Evolutionary conservation across 2,888 invertebrate genomes (phyloP).

Genomic region (Campoplex nolae): DNA sequence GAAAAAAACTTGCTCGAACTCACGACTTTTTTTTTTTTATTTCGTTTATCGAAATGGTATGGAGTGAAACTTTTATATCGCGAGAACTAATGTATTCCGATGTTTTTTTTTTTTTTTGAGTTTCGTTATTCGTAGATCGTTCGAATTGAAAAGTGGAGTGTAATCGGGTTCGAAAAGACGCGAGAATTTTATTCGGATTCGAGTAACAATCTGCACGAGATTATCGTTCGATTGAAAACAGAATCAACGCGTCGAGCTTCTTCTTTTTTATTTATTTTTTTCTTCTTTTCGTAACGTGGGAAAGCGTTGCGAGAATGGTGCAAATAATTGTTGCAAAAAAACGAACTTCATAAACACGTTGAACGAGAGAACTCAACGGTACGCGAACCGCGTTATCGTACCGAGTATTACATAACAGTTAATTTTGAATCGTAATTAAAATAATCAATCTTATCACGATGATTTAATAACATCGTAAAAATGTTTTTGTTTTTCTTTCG

Average conservation of each 20-base stretch:
- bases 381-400: conserved; percentile 1
- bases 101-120: background rate
- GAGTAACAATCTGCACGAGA: no score
- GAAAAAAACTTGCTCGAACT: background rate
- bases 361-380: background rate
- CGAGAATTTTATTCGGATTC: no score
- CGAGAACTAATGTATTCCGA: background rate
- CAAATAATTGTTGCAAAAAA: background rate
- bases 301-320: background rate
- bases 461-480: background rate
- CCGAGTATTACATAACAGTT: conserved; percentile 5
- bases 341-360: background rate
- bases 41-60: background rate
- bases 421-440: background rate
- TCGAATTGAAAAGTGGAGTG: no score
- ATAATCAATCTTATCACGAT: background rate
- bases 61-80: background rate
- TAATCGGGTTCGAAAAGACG: no score
- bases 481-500: background rate
- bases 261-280: background rate
- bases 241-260: background rate
- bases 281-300: no score
- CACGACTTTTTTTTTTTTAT: background rate
- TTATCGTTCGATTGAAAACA: background rate
- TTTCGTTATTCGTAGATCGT: no score